phyloP scores from a whole-genome alignment of 2,888 invertebrate genomes.

The Dichetophora obliterata region DNA sequence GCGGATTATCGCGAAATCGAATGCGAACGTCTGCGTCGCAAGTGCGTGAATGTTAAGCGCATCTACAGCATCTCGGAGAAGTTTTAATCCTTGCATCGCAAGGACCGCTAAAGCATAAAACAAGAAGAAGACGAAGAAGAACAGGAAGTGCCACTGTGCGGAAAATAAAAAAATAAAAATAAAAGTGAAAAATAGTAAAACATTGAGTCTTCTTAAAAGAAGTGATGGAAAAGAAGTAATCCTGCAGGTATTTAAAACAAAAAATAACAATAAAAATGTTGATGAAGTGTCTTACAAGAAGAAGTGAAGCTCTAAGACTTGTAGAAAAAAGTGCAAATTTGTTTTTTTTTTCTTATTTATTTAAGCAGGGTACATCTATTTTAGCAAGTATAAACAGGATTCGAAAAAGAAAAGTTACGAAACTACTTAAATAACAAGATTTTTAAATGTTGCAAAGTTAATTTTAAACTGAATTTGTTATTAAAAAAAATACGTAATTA shows the following conservation, averaged over 20 bases:
- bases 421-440: no score
- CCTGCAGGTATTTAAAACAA: slow-evolving; percentile 11
- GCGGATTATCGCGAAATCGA: slow-evolving; percentile 67
- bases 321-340: slow-evolving; percentile 16
- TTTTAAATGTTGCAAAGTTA: no score
- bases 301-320: background rate
- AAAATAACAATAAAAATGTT: background rate
- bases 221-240: background rate
- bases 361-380: no score
- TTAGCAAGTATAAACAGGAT: no score
- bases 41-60: slow-evolving; percentile 68
- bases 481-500: no score
- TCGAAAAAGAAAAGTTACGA: no score
- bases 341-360: no score
- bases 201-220: no score
- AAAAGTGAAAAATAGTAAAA: slow-evolving; percentile 23
- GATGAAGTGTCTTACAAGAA: background rate
- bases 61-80: slow-evolving; percentile 69
- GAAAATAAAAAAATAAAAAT: background rate
- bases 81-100: slow-evolving; percentile 55
- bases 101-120: slow-evolving; percentile 4
- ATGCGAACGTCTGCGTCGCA: slow-evolving; percentile 66
- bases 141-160: background rate
- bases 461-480: no score
- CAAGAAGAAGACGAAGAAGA: background rate